Evolutionary conservation across 92 coral and sea anemone genomes (phyloP).

Genomic region (Paragorgia papillata): DNA sequence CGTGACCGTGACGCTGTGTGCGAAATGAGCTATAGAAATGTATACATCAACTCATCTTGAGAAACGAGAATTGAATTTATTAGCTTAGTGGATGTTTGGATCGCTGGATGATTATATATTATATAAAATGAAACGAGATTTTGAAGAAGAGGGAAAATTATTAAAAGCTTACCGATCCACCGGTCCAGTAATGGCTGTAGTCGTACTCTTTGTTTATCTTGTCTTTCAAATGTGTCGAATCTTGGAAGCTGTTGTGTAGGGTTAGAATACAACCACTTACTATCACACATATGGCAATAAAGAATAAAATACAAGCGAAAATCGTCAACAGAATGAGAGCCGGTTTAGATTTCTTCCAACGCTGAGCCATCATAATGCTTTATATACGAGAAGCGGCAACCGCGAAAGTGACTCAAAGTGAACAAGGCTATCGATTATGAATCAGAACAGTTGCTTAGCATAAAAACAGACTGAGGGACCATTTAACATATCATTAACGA

Average conservation of each 20-base stretch:
- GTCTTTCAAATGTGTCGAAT: conserved; percentile 15
- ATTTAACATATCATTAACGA: conserved; percentile 26
- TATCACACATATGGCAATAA: neutral
- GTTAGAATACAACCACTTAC: conserved; percentile 19
- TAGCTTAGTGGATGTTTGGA: no score
- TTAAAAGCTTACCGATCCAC: conserved; percentile 28
- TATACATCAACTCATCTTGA: no score
- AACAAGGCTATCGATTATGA: neutral
- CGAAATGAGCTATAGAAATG: no score
- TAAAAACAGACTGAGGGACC: conserved; percentile 6
- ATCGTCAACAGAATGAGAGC: conserved; percentile 18
- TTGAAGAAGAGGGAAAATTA: no score
- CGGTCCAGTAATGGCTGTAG: conserved; percentile 39
- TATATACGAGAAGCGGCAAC: neutral
- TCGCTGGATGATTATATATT: no score
- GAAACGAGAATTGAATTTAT: no score
- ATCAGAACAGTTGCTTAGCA: conserved; percentile 39
- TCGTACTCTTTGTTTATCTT: conserved; percentile 23
- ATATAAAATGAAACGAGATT: no score
- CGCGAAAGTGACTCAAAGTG: neutral
- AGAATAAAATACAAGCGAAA: neutral
- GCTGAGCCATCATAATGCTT: conserved; percentile 16
- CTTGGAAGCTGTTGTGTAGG: conserved; percentile 14
- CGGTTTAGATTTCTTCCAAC: conserved; percentile 25
- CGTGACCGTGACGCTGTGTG: no score